Evolutionary conservation across 2,888 invertebrate genomes (phyloP), one percentile per base, ranked within the genome.

Genomic region (Tetranychus truncatus): DNA sequence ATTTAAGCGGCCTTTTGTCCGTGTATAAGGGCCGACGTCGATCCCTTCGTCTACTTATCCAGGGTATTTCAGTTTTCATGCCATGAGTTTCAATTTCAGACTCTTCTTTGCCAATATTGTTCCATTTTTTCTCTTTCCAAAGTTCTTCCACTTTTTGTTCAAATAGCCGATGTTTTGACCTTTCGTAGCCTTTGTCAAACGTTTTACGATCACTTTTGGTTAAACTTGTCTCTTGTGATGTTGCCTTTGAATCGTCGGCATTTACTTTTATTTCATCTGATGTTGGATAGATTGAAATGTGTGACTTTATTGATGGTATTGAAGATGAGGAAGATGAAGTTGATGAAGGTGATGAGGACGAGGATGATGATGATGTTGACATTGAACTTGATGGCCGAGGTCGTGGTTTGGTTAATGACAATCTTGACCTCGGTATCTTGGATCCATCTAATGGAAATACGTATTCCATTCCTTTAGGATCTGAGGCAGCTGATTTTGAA

Each of bases 41-140:
- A 55, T 55, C 55, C 2, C 55, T 9, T 15, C 55, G 9, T 55
- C 55, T 55, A 55, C 15, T 55, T 15, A 55, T 55, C 55, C 55
- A 55, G 6, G 55, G 55, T 5, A 55, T 55, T 15, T 55, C 55
- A 2, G 34, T 34, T 4, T 34, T 34, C 34, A 34, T 34, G 34
- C 34, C 21, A 69, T 24, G 21, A 20, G 21, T 69, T 21, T 69
- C 69, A 20, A 21, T 24, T 20, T 69, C 69, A 21, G 69, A 24
- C 11, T 69, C 34, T 20, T 69, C 69, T 5, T 69, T 69, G 1
- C 69, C 69, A 20, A 20, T 24, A 1, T 69, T 69, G 34, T 69
- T 69, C 69, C 69, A 69, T 24, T 69, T 69, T 69, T 69, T 69
- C 69, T 69, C 69, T 69, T 69, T 69, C 69, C 69, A 69, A 24